These are phyloP conservation scores for Zaprionus taronus DNA, from an alignment of 1,140 invertebrate genomes.

Conservation along the genomic window DNA sequence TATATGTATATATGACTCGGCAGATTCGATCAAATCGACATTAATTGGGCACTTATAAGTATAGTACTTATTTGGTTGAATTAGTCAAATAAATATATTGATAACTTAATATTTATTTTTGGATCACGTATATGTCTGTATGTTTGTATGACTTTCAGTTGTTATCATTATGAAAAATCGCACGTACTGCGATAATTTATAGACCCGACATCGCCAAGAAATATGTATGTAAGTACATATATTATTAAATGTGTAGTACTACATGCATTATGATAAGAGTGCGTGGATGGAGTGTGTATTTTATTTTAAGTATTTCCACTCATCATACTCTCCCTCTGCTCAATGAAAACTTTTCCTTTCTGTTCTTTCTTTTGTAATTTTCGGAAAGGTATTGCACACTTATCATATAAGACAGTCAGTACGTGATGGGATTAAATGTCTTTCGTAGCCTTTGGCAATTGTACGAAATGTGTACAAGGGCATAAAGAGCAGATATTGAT, in stretches of 20 bases:
- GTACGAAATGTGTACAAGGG: background rate
- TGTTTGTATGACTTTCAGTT: background rate
- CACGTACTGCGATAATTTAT: conserved; percentile 47
- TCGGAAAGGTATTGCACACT: background rate
- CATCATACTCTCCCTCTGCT: background rate
- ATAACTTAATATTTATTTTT: conserved; percentile 34
- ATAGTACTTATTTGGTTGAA: conserved; percentile 45
- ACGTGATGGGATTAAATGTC: conserved; percentile 4
- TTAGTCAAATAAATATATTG: conserved; percentile 37
- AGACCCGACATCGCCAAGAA: conserved; percentile 12
- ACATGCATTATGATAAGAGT: conserved; percentile 12
- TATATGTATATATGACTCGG: background rate
- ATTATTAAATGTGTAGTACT: conserved; percentile 12
- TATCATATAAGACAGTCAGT: conserved; percentile 1
- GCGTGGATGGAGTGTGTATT: background rate
- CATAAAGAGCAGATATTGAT: background rate
- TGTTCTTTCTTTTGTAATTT: background rate
- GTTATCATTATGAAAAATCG: conserved; percentile 46
- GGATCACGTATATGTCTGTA: background rate
- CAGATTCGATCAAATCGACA: conserved; percentile 38
- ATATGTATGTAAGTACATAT: background rate
- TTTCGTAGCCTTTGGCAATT: background rate
- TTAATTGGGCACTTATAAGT: conserved; percentile 54
- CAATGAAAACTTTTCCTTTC: conserved; percentile 4
- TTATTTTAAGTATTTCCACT: background rate